Conservation (phyloP, 1,140 invertebrate species). For the Apis dorsata region DNA sequence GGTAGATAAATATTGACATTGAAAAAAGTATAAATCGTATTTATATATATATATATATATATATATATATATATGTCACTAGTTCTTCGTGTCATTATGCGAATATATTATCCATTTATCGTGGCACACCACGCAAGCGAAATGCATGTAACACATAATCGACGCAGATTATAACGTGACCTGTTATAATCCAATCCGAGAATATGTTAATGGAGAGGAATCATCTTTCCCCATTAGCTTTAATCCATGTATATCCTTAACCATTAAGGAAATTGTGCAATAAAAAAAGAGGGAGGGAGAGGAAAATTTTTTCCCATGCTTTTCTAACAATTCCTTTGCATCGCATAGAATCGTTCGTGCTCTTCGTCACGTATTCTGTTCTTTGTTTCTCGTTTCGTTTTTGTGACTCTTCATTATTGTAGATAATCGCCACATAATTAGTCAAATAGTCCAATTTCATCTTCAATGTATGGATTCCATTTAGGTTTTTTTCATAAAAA, state of each 20-base stretch:
- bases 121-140: conserved; percentile 3
- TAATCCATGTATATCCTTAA: conserved; percentile 6
- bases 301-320: background rate
- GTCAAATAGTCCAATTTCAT: background rate
- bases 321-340: background rate
- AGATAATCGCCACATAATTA: conserved; percentile 30
- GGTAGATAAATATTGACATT: conserved; percentile 31
- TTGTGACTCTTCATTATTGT: background rate
- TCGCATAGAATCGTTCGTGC: background rate
- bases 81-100: background rate
- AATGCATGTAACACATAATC: conserved; percentile 11
- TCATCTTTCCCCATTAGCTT: conserved; percentile 1
- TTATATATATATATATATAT: too few species aligned
- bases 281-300: background rate
- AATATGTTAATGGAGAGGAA: conserved; percentile 29
- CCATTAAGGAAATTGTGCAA: conserved; percentile 25
- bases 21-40: conserved; percentile 17
- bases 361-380: conserved; percentile 15
- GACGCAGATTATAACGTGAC: background rate
- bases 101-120: conserved; percentile 26
- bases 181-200: conserved; percentile 16
- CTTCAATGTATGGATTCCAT: background rate
- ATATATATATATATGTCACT: conserved; percentile 21
- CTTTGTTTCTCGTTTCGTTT: background rate
- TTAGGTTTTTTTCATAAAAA: background rate